Evolutionary conservation across 2,797 vertebrate species (phyloP), one percentile per base, ranked within the genome.

Genomic region (Darevskia mixta): DNA sequence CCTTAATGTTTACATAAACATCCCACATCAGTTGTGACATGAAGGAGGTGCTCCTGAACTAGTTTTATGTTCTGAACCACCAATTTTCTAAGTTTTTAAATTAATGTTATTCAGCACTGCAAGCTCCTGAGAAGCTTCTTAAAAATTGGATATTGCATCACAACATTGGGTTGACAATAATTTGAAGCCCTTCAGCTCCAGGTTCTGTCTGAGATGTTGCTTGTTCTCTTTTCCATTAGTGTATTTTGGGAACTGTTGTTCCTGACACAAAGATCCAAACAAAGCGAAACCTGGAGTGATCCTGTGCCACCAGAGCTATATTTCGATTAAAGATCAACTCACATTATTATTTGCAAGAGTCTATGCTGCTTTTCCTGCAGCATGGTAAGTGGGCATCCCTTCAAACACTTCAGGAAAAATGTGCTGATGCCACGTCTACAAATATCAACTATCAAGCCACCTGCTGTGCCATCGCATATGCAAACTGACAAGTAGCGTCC

Each of bases 391-490:
- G 6, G 25, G 20, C 38, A 10, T 71, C 66, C 49, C 64, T 35
- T 20, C 61, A 23, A 79, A 69, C 17, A 38, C 32, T 88, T 38
- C 8, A 13, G 35, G 41, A 35, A 88, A 80, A 85, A 66, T 55
- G 77, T 80, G 25, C n/a, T 8, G 49, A n/a, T 5, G 79, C 41
- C 67, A 64, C 35, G 49, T 75, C 45, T 61, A 41, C 27, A 61
- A 69, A 78, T 72, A 66, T 66, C 80, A 83, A 41, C 18, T 83
- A 15, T n/a, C 23, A 5, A 72, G n/a, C 15, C 87, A 88, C 55
- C 82, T 84, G 75, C 82, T 43, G 8, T 38, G 25, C 15, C 15
- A 4, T 35, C 66, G 81, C 73, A 79, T 15, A 83, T 58, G 23
- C 75, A 88, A 79, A 17, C 1, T 61, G 35, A n/a, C 66, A 71